These are phyloP conservation scores for Alviniconcha strummeri DNA, from an alignment of 2,888 invertebrate species.

Conservation along the genomic window DNA sequence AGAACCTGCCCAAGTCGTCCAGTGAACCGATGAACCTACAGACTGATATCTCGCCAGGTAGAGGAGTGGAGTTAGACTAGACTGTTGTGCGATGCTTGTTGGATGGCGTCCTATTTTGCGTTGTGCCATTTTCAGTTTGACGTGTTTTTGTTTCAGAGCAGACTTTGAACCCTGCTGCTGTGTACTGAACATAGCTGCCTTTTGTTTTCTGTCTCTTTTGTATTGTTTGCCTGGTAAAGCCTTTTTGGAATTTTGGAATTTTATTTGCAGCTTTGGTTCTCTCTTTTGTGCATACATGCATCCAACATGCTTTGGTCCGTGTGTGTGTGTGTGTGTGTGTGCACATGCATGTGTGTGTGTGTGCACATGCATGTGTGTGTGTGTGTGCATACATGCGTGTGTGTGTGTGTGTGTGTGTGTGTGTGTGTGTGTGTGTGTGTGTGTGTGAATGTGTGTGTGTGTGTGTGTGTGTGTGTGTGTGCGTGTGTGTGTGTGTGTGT, in stretches of 20 bases:
- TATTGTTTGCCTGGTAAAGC: neutral
- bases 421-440: too few species aligned
- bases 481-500: too few species aligned
- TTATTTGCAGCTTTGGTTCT: neutral
- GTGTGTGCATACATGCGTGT: too few species aligned
- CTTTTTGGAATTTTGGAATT: neutral
- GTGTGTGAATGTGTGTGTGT: neutral
- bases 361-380: too few species aligned
- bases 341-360: too few species aligned
- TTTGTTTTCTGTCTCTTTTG: neutral
- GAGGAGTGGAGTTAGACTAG: neutral
- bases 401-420: too few species aligned
- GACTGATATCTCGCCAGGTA: slow-evolving; percentile 71
- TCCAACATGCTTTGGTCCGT: neutral
- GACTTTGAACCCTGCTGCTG: too few species aligned
- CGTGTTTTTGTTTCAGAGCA: too few species aligned
- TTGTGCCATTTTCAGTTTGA: too few species aligned
- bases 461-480: neutral
- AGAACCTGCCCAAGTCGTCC: slow-evolving; percentile 67
- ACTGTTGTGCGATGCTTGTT: neutral
- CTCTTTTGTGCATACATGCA: neutral
- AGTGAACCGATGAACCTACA: slow-evolving; percentile 72
- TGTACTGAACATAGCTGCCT: too few species aligned
- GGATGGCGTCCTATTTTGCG: neutral
- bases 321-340: neutral